Percentiles rank a stretch among this genome's conserved stretches.
phyloP scores from a whole-genome alignment of 2,113 vertebrate species.

The Cacatua alba region DNA sequence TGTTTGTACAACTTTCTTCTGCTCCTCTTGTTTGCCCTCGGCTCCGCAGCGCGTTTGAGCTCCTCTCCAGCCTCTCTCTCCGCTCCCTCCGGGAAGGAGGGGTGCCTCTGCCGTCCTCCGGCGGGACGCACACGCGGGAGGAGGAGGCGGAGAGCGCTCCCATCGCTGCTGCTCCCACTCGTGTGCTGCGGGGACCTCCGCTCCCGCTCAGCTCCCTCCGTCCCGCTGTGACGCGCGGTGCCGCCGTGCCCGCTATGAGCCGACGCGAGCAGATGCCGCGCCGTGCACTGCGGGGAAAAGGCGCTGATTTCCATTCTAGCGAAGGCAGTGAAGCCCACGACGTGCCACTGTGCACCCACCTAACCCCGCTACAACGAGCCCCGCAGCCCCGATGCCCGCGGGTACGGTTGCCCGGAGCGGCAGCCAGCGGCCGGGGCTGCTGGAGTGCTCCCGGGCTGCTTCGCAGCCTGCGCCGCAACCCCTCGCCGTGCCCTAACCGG shows the following conservation, averaged over 20 bases:
- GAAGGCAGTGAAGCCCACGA: neutral
- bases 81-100: neutral
- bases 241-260: too few relatives aligned
- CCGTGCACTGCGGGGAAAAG: neutral
- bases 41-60: neutral
- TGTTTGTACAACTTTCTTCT: conserved; percentile 30
- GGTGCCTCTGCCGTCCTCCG: neutral
- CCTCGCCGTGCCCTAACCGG: neutral
- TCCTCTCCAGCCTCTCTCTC: neutral
- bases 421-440: neutral
- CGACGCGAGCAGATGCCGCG: accelerated
- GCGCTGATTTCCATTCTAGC: neutral
- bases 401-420: neutral
- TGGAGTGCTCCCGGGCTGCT: neutral
- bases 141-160: neutral
- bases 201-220: too few relatives aligned
- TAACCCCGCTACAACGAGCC: neutral
- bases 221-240: accelerated
- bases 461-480: neutral
- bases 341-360: neutral
- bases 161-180: neutral
- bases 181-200: accelerated
- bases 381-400: neutral
- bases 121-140: neutral
- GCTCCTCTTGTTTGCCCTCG: neutral